Percentiles rank a stretch among this genome's conserved stretches.
These are phyloP conservation scores for Triplophysa dalaica DNA, from an alignment of 2,113 vertebrate genomes.

Conservation along the genomic window DNA sequence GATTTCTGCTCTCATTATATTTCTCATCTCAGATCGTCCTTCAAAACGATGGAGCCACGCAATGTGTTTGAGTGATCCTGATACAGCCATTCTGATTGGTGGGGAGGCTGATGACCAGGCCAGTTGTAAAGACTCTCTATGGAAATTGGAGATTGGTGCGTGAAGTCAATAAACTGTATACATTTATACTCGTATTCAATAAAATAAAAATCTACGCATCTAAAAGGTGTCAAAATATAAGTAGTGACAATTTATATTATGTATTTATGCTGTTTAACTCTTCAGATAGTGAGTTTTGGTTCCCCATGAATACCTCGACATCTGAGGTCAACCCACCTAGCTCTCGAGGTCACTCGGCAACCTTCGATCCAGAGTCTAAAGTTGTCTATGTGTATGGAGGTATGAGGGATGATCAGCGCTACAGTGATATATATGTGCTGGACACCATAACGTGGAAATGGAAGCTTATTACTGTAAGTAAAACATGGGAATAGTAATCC, in stretches of 20 bases:
- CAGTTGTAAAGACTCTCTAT: conserved; percentile 77
- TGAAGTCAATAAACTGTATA: not conserved
- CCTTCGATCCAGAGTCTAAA: conserved; percentile 83
- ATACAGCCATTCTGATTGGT: conserved; percentile 83
- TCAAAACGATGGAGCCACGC: conserved; percentile 81
- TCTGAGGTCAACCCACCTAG: conserved; percentile 62
- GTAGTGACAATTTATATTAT: not conserved
- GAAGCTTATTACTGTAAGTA: conserved; percentile 80
- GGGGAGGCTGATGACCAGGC: conserved; percentile 75
- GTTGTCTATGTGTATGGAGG: conserved; percentile 83
- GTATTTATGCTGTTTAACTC: not conserved
- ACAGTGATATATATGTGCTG: conserved; percentile 77
- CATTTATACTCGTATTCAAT: not conserved
- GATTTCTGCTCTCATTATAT: not conserved
- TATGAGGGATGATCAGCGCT: conserved; percentile 71
- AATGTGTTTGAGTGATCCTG: conserved; percentile 82
- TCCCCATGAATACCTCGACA: conserved; percentile 74
- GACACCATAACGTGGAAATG: conserved; percentile 86
- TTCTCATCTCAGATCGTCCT: conserved; percentile 68
- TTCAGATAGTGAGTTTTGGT: conserved; percentile 85
- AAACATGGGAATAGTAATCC: conserved; percentile 4
- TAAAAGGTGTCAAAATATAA: too few species aligned
- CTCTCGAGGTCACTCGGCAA: conserved; percentile 80
- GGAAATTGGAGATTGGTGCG: conserved; percentile 87
- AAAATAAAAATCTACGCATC: not conserved